These are phyloP conservation scores for Myotis pilosus DNA, from an alignment of 2,797 vertebrate genomes.

Conservation along the genomic window DNA sequence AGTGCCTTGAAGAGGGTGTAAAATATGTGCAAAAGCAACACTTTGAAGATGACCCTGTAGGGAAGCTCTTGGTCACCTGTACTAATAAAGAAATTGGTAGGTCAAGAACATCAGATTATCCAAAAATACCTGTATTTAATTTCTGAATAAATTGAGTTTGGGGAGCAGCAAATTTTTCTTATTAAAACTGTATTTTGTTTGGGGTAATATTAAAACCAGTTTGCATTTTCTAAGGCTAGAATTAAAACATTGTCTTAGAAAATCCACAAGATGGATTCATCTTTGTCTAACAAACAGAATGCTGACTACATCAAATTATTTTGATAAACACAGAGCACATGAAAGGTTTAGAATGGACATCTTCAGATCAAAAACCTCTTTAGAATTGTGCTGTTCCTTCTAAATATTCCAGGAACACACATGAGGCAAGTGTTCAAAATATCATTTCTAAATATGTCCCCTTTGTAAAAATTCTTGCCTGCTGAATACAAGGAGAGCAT, in stretches of 20 bases:
- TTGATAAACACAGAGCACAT: background rate
- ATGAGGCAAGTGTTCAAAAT: background rate
- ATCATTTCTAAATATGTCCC: background rate
- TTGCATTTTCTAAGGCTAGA: slow-evolving; percentile 27
- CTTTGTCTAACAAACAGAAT: background rate
- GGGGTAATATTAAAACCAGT: slow-evolving; percentile 30
- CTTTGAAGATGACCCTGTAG: background rate
- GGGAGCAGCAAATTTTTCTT: background rate
- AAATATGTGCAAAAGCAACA: background rate
- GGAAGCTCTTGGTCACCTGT: background rate
- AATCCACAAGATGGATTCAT: background rate
- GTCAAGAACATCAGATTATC: background rate
- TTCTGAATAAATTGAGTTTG: slow-evolving; percentile 30
- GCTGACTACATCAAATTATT: background rate
- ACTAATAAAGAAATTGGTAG: background rate
- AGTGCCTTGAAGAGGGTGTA: slow-evolving; percentile 2
- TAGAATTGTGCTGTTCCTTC: background rate
- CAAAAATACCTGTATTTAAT: background rate
- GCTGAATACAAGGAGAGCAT: background rate
- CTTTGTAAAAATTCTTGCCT: background rate
- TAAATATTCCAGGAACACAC: background rate
- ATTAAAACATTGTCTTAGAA: slow-evolving; percentile 35
- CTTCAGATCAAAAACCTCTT: slow-evolving; percentile 3
- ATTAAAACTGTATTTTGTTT: slow-evolving; percentile 35
- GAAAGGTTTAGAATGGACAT: background rate